A percentile compares a stretch with the other conserved stretches of the same genome.
phyloP scores from a whole-genome alignment of 2,888 invertebrate genomes.

The Teleogryllus oceanicus region DNA sequence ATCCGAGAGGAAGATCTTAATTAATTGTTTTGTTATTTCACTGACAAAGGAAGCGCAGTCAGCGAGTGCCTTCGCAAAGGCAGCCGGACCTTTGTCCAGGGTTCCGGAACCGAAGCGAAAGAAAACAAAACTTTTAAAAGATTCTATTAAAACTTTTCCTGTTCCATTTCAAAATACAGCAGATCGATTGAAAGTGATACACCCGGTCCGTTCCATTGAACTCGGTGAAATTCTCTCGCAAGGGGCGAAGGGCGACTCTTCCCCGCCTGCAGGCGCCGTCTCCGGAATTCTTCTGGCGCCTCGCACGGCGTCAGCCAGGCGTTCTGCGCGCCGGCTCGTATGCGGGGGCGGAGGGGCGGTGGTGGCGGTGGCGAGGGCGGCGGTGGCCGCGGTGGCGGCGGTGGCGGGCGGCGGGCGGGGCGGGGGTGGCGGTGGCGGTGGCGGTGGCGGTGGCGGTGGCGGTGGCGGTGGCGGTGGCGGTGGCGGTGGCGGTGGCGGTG shows the following conservation, averaged over 20 bases:
- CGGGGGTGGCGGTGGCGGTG: no score
- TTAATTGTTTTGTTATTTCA: constrained; percentile 18
- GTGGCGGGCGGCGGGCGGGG: no score
- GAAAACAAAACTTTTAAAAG: constrained; percentile 4
- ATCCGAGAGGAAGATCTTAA: background rate
- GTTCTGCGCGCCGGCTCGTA: background rate
- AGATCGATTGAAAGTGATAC: constrained; percentile 9
- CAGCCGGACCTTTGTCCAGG: background rate
- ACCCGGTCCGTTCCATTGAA: background rate
- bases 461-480: no score
- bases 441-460: no score
- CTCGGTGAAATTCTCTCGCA: background rate
- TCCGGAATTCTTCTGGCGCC: background rate
- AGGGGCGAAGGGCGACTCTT: background rate
- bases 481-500: no score
- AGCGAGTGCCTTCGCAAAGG: background rate
- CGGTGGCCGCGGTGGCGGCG: no score
- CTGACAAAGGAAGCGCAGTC: background rate
- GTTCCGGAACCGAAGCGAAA: background rate
- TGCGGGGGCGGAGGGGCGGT: no score
- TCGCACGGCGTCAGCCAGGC: background rate
- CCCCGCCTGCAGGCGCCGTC: background rate
- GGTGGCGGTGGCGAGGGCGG: no score
- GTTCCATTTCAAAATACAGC: constrained; percentile 7
- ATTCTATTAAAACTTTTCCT: constrained; percentile 18